phyloP scores from a whole-genome alignment of 2,797 vertebrate genomes.

The Lepidocolaptes lacrymiger region DNA sequence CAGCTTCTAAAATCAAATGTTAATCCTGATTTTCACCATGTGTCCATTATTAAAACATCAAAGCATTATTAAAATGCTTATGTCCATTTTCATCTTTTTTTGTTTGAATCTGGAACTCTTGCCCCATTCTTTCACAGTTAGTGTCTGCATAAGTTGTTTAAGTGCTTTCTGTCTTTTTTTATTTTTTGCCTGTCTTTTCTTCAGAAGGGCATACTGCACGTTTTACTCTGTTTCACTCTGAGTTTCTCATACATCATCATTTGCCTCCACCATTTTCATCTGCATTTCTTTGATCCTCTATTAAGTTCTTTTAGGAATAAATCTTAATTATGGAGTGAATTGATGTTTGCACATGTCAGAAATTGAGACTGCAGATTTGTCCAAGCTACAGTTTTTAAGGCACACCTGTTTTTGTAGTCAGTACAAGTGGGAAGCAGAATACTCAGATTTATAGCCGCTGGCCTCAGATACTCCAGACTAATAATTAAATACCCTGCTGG shows the following conservation, averaged over 20 bases:
- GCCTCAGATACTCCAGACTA: background rate
- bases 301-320: background rate
- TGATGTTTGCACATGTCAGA: rapidly evolving
- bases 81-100: background rate
- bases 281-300: background rate
- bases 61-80: background rate
- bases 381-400: background rate
- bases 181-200: background rate
- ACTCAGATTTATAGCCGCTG: background rate
- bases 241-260: background rate
- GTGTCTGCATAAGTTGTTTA: background rate
- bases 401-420: background rate
- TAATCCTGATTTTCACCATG: background rate
- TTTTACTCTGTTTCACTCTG: background rate
- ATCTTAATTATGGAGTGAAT: background rate
- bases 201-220: background rate
- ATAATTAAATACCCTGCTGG: background rate
- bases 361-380: background rate
- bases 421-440: background rate
- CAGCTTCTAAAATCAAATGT: background rate
- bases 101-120: background rate
- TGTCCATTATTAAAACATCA: background rate
- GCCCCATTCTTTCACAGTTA: background rate
- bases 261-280: background rate
- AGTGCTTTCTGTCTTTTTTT: background rate